phyloP scores from a whole-genome alignment of 2,888 invertebrate species.

The Drosophila kokeensis region DNA sequence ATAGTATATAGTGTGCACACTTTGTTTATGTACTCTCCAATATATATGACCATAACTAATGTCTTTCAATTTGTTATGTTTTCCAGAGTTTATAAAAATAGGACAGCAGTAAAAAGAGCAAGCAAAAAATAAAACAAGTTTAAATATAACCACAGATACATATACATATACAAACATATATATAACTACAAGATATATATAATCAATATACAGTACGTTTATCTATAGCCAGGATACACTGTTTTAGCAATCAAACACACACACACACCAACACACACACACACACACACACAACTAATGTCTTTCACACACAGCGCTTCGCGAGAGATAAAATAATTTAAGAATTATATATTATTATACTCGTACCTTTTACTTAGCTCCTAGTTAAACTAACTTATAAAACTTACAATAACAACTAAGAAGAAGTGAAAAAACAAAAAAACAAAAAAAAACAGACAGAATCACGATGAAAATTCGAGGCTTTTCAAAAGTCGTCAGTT shows the following conservation, averaged over 20 bases:
- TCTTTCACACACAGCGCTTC: constrained; percentile 24
- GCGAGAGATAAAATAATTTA: constrained; percentile 44
- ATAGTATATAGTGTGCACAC: constrained; percentile 25
- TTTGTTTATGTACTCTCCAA: constrained; percentile 38
- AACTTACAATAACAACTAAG: constrained; percentile 24
- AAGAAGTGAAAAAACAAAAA: constrained; percentile 14
- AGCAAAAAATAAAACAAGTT: constrained; percentile 35
- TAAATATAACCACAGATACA: constrained; percentile 49
- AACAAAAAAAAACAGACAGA: constrained; percentile 22
- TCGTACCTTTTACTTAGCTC: constrained; percentile 77
- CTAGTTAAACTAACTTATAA: constrained; percentile 68
- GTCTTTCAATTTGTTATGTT: constrained; percentile 84
- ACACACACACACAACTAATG: constrained; percentile 4
- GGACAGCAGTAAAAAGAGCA: constrained; percentile 34
- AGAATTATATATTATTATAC: constrained; percentile 65
- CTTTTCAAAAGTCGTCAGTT: constrained; percentile 41
- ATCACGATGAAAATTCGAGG: constrained; percentile 16
- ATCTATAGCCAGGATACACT: constrained; percentile 42
- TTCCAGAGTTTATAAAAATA: constrained; percentile 81
- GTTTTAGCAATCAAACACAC: constrained; percentile 44
- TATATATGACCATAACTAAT: constrained; percentile 55
- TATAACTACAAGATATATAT: constrained; percentile 32
- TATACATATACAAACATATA: constrained; percentile 33
- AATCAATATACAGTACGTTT: constrained; percentile 29
- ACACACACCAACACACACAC: constrained; percentile 30